Percentiles rank a stretch among this genome's conserved stretches.
These are phyloP conservation scores for Heterotis niloticus DNA, from an alignment of 2,113 vertebrate species.

Conservation along the genomic window DNA sequence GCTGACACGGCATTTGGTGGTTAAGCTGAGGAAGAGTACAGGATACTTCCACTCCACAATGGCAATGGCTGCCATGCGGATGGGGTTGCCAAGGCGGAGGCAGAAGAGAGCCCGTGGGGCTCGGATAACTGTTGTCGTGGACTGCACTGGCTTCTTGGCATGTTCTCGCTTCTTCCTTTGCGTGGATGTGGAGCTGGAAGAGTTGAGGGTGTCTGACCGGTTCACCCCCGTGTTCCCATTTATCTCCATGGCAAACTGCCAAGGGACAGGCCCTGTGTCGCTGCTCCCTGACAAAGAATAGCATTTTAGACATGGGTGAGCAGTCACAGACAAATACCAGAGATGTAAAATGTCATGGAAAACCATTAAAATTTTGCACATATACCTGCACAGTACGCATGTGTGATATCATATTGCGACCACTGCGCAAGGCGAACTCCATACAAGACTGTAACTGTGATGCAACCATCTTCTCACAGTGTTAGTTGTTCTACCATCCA, in stretches of 20 bases:
- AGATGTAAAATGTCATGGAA: too few species aligned
- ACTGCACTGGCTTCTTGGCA: constrained; percentile 61
- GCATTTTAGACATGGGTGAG: too few species aligned
- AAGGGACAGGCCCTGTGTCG: not conserved
- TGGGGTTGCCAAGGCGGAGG: constrained; percentile 63
- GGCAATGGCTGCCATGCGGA: constrained; percentile 62
- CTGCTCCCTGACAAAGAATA: not conserved
- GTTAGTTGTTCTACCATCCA: too few species aligned
- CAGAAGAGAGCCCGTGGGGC: constrained; percentile 68
- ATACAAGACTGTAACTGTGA: too few species aligned
- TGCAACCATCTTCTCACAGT: too few species aligned
- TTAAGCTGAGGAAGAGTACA: not conserved
- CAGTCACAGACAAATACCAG: too few species aligned
- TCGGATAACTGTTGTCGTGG: constrained; percentile 50
- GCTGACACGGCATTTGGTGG: too few species aligned
- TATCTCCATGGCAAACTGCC: constrained; percentile 1
- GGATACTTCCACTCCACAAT: constrained; percentile 75
- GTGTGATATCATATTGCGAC: too few species aligned
- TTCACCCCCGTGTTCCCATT: constrained; percentile 33
- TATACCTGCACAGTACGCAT: too few species aligned
- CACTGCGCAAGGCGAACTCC: too few species aligned
- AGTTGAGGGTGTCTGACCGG: constrained; percentile 33
- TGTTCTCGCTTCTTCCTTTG: constrained; percentile 47
- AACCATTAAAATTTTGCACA: too few species aligned
- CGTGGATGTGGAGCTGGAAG: constrained; percentile 42